Percentiles rank a stretch among this genome's conserved stretches.
Conservation (phyloP, 2,113 vertebrate genomes). For the Euleptes europaea region DNA sequence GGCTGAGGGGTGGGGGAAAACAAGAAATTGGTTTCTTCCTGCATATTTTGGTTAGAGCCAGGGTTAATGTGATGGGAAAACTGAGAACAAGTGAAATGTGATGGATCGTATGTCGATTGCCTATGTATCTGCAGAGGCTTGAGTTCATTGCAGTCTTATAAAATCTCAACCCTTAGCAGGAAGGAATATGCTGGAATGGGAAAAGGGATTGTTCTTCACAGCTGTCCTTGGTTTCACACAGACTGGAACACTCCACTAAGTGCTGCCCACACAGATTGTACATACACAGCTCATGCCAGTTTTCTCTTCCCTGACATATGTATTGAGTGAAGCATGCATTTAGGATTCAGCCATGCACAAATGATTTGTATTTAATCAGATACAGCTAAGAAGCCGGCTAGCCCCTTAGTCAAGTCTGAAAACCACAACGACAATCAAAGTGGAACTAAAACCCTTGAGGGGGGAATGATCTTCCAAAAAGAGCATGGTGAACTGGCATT, state of each 20-base stretch:
- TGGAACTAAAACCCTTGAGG: not conserved
- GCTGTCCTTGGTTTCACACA: not conserved
- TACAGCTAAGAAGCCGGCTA: constrained; percentile 6
- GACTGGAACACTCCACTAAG: constrained; percentile 24
- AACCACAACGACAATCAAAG: not conserved
- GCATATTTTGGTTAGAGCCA: not conserved
- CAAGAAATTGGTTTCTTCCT: not conserved
- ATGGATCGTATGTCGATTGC: not conserved
- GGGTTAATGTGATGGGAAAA: not conserved
- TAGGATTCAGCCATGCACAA: constrained; percentile 44
- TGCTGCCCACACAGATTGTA: constrained; percentile 34
- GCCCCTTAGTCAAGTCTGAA: not conserved
- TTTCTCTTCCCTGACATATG: not conserved
- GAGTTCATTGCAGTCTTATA: not conserved
- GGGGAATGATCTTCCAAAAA: not conserved
- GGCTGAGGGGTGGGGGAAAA: not conserved
- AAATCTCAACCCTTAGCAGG: not conserved
- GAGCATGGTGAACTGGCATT: not conserved
- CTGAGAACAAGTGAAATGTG: not conserved
- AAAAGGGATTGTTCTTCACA: constrained; percentile 17
- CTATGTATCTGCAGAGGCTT: not conserved
- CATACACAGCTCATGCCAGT: not conserved
- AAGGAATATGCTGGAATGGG: not conserved
- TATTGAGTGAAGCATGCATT: constrained; percentile 12
- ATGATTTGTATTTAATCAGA: constrained; percentile 26